Conservation (phyloP, 2,113 vertebrate genomes). For the Nesogale talazaci region DNA sequence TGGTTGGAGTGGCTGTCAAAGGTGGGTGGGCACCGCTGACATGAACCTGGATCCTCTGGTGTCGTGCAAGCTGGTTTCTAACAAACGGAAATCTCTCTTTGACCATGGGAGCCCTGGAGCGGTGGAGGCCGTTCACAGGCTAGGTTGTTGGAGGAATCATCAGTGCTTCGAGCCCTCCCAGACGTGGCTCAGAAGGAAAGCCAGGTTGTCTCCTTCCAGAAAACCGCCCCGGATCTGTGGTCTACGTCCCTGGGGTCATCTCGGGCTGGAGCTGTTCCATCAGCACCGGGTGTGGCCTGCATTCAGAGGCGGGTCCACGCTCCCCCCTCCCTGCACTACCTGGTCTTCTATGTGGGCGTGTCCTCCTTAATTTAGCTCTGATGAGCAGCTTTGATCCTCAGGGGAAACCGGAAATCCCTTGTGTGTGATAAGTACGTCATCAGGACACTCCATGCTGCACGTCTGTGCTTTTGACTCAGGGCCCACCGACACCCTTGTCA, state of each 20-base stretch:
- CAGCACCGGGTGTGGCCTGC: neutral
- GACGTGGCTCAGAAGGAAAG: neutral
- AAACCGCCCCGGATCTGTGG: neutral
- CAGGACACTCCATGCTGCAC: fast-evolving
- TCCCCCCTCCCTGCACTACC: neutral
- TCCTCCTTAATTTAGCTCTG: neutral
- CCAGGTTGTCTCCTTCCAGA: neutral
- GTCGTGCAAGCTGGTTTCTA: no score
- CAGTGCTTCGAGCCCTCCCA: neutral
- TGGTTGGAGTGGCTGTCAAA: no score
- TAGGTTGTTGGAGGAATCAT: neutral
- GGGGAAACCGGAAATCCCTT: neutral
- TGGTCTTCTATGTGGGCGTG: neutral
- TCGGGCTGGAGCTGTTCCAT: neutral
- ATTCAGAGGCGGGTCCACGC: neutral
- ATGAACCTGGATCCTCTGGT: no score
- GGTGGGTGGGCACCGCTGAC: no score
- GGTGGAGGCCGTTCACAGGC: neutral
- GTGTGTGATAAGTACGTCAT: neutral
- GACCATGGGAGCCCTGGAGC: no score
- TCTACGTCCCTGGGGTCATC: neutral
- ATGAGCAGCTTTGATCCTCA: neutral
- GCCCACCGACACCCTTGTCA: neutral
- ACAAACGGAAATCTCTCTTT: no score
- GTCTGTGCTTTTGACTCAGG: neutral